Evolutionary conservation across 2,113 vertebrate species (phyloP).

Genomic region (Antidorcas marsupialis): DNA sequence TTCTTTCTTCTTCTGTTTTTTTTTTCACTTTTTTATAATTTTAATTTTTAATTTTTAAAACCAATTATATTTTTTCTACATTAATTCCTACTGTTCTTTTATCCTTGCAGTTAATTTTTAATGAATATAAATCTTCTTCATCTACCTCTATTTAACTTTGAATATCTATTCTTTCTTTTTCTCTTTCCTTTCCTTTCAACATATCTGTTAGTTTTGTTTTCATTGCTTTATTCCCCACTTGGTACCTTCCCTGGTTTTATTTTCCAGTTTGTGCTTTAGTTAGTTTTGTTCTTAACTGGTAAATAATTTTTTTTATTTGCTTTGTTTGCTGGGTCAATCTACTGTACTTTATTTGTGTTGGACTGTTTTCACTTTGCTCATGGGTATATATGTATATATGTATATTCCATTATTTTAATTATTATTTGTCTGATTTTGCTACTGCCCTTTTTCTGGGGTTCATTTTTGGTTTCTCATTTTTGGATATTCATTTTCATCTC

Average conservation of each 20-base stretch:
- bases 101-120: neutral
- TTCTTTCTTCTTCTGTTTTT: neutral
- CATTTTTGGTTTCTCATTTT: neutral
- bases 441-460: neutral
- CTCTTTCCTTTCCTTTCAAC: neutral
- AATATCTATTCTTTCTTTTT: neutral
- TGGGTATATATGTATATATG: neutral
- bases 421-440: neutral
- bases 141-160: neutral
- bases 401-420: neutral
- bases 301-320: accelerated
- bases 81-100: neutral
- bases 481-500: neutral
- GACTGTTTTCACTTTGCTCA: neutral
- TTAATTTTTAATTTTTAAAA: neutral
- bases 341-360: neutral
- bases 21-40: neutral
- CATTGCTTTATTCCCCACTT: neutral
- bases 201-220: neutral
- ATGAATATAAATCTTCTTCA: neutral
- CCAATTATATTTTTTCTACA: neutral
- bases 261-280: neutral
- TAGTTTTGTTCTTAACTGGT: neutral
- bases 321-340: neutral
- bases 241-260: neutral